phyloP scores from a whole-genome alignment of 2,113 vertebrate genomes.

The Oryzias woworae region DNA sequence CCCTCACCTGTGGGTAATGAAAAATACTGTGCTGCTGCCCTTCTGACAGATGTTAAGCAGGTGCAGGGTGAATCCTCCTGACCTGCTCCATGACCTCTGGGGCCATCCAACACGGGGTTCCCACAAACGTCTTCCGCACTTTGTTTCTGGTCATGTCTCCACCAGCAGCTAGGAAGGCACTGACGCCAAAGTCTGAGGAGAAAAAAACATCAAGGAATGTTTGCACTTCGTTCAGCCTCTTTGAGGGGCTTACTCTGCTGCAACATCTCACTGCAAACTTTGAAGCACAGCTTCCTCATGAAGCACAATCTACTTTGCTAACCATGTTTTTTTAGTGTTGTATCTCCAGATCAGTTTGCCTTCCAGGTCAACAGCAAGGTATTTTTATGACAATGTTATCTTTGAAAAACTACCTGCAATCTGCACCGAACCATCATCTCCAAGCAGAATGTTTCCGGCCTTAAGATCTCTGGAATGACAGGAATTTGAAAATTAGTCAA shows the following conservation, averaged over 20 bases:
- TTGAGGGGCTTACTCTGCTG: too few relatives aligned
- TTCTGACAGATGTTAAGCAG: too few relatives aligned
- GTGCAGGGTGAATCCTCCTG: background rate
- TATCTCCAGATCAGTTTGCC: too few relatives aligned
- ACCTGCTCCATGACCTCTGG: slow-evolving; percentile 99
- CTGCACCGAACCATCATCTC: slow-evolving; percentile 92
- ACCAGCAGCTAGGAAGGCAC: slow-evolving; percentile 95
- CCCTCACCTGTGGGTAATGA: slow-evolving; percentile 83
- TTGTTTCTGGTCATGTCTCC: slow-evolving; percentile 98
- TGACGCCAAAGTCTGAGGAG: slow-evolving; percentile 92
- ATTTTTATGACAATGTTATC: background rate
- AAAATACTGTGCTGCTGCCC: background rate
- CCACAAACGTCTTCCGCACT: slow-evolving; percentile 97
- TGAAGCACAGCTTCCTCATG: too few relatives aligned
- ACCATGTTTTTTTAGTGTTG: too few relatives aligned
- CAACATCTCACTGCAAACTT: too few relatives aligned
- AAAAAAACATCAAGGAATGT: background rate
- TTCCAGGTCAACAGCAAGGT: background rate
- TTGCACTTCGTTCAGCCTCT: too few relatives aligned
- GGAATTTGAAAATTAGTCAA: background rate
- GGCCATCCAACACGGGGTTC: slow-evolving; percentile 98
- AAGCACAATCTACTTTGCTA: too few relatives aligned
- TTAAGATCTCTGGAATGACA: slow-evolving; percentile 87
- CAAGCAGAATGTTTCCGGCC: slow-evolving; percentile 95
- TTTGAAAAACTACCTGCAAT: slow-evolving; percentile 83